A percentile compares a stretch with the other conserved stretches of the same genome.
Conservation (phyloP, 1,140 invertebrate species). For the Hetaerina americana region DNA sequence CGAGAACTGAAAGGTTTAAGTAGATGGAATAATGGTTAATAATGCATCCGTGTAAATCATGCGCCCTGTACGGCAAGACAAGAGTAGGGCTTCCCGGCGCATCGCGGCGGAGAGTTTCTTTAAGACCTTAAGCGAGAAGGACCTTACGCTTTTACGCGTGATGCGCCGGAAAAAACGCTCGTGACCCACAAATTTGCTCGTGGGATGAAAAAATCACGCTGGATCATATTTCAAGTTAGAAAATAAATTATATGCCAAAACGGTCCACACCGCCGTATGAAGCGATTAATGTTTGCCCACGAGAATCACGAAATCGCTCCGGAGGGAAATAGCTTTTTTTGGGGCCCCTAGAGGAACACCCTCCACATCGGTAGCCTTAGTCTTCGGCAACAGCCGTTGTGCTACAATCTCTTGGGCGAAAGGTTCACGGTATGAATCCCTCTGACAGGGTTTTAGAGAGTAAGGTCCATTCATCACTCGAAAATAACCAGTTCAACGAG, state of each 20-base stretch:
- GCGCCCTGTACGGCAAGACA: background rate
- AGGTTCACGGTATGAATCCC: background rate
- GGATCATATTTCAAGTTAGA: background rate
- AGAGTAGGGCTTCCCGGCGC: no score
- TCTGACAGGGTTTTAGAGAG: background rate
- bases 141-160: background rate
- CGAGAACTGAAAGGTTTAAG: background rate
- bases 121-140: background rate
- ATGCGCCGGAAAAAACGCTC: background rate
- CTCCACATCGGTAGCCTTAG: background rate
- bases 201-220: background rate
- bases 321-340: background rate
- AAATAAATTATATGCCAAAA: constrained; percentile 1
- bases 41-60: background rate
- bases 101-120: background rate
- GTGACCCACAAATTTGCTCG: background rate
- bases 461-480: background rate
- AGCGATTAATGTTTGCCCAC: background rate
- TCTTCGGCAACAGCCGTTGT: no score
- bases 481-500: background rate
- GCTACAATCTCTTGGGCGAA: background rate
- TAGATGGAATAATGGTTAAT: background rate
- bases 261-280: background rate
- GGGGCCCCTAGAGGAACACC: background rate
- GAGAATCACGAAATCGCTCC: background rate